Percentiles rank a stretch among this genome's conserved stretches.
phyloP scores from a whole-genome alignment of 2,113 vertebrate species.

The Caretta caretta region DNA sequence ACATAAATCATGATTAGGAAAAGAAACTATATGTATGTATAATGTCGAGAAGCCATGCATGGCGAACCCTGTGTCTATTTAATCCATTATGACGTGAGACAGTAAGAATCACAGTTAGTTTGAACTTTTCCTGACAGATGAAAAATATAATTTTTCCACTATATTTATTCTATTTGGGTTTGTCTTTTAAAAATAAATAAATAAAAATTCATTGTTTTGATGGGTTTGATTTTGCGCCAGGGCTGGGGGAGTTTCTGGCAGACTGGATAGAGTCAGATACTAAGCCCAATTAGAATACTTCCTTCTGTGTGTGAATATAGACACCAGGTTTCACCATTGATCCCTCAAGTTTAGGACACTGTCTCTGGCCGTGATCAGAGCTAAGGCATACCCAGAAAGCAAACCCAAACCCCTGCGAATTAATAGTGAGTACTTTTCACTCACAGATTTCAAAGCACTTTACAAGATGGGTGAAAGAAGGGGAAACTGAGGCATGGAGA shows the following conservation, averaged over 20 bases:
- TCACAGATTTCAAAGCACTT: not conserved
- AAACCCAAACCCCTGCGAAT: not conserved
- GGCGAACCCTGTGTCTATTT: not conserved
- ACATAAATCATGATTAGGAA: not conserved
- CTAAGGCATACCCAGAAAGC: not conserved
- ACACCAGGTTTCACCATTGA: not conserved
- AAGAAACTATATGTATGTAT: not conserved
- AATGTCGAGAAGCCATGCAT: not conserved
- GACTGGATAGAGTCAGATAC: not conserved
- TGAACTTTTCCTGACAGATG: not conserved
- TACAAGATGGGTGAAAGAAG: not conserved
- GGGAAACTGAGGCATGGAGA: not conserved
- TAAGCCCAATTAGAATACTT: not conserved
- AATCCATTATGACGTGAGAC: not conserved
- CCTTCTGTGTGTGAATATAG: rapidly evolving
- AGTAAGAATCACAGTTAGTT: not conserved
- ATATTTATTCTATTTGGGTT: not conserved
- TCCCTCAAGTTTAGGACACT: not conserved
- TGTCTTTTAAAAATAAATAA: not conserved
- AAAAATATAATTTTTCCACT: not conserved
- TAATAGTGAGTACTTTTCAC: not conserved
- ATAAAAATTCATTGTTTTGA: not conserved
- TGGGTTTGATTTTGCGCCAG: not conserved
- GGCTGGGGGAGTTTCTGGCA: not conserved
- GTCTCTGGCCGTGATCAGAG: not conserved